Base-by-base conservation (phyloP, 2,888 invertebrate species). In the Caenorhabditis macrosperma region DNA sequence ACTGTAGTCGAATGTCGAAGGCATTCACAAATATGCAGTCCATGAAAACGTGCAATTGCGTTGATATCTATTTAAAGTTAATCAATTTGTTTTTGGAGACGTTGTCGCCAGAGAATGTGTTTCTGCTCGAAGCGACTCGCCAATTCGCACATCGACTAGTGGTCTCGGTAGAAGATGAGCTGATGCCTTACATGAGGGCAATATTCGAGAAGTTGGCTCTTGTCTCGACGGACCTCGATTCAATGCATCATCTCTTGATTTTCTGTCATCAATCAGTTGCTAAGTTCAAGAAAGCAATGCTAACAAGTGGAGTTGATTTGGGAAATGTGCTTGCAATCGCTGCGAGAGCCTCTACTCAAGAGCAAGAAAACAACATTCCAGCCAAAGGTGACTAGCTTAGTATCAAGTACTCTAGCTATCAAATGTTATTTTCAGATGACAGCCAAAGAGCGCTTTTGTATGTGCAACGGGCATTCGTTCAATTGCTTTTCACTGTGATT, bases 1-100 rank as follows among this genome's bases (percentile, higher is more conserved):
- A 92, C 67, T 92, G 92, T 86, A 93, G 93, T 82, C 92, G 93
- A 20, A 92, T 93, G 57, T 93, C 93, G 84, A 93, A 93, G 90
- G 93, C 93, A 1, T 93, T 93, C 88, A 92, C 92, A 33, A 92
- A 91, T 83, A 92, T 92, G 50, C 91, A 91, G 82, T 92, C 92
- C 1, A 93, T 93, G 92, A 91, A 92, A 85, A 88, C 91, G 46
- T 91, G 92, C 86, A 91, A 92, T 30, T 93, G 93, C 88, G 91
- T 92, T 24, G 91, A 91, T 30, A 91, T 92, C 1, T 93, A 93
- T 88, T 89, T 93, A 15, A 90, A 90, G 44, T 91, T 92, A 12
- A 89, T 85, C 48, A 57, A 87, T 71, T 44, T 86, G 20, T 86
- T 86, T 61, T 63, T 84, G 17, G 79, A 81, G 17, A 66, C 80